These are phyloP conservation scores for Criorhina ranunculi DNA, from an alignment of 2,888 invertebrate genomes.

Conservation along the genomic window DNA sequence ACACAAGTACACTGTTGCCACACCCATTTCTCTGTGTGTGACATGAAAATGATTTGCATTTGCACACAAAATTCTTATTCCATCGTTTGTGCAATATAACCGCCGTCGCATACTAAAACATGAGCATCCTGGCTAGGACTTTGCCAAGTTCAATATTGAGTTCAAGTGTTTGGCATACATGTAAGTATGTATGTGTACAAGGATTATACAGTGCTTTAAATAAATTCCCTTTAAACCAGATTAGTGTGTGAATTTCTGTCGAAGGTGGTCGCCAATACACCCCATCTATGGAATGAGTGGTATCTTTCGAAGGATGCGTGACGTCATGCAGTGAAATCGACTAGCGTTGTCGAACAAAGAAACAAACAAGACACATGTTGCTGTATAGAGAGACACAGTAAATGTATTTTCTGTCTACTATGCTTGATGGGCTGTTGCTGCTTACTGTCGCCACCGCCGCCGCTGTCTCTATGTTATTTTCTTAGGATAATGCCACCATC, in stretches of 20 bases:
- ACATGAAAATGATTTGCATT: constrained; percentile 56
- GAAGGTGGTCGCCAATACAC: constrained; percentile 19
- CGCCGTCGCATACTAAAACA: constrained; percentile 11
- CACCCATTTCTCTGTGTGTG: constrained; percentile 58
- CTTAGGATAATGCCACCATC: constrained; percentile 38
- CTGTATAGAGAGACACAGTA: constrained; percentile 45
- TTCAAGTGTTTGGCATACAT: constrained; percentile 47
- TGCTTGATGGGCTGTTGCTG: constrained; percentile 20
- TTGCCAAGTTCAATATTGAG: constrained; percentile 71
- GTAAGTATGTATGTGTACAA: constrained; percentile 4
- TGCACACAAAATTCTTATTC: constrained; percentile 27
- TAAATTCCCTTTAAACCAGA: constrained; percentile 63
- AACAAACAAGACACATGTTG: constrained; percentile 69
- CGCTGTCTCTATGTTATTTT: neutral
- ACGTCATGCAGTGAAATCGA: constrained; percentile 41
- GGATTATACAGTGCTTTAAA: constrained; percentile 55
- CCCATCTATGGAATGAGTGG: neutral
- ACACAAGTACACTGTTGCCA: constrained; percentile 34
- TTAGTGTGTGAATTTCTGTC: constrained; percentile 38
- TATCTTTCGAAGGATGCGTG: constrained; percentile 17
- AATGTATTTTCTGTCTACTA: constrained; percentile 57
- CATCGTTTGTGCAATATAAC: constrained; percentile 28
- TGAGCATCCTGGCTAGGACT: constrained; percentile 1
- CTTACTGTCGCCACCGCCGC: too few relatives aligned
- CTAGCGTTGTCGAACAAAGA: constrained; percentile 1